A percentile compares a stretch with the other conserved stretches of the same genome.
phyloP scores from a whole-genome alignment of 1,140 invertebrate genomes.

The Drosophila albomicans region DNA sequence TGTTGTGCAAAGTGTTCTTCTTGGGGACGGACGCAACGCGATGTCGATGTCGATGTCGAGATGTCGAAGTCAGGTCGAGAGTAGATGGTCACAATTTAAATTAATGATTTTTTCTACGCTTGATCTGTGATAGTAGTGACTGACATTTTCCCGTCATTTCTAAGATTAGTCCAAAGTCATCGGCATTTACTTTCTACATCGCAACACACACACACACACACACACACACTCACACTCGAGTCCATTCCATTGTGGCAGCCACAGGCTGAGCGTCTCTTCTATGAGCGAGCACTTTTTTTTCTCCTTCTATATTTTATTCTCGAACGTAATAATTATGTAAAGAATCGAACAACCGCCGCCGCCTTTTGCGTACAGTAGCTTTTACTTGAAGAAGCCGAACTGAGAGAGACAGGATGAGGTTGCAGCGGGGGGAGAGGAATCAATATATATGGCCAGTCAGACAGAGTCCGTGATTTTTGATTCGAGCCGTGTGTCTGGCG shows the following conservation, averaged over 20 bases:
- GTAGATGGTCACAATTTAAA: slow-evolving; percentile 80
- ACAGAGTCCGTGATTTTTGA: slow-evolving; percentile 30
- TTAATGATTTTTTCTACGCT: slow-evolving; percentile 84
- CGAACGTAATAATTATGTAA: slow-evolving; percentile 78
- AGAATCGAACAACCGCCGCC: slow-evolving; percentile 45
- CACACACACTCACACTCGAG: slow-evolving; percentile 17
- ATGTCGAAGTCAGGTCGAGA: slow-evolving; percentile 42
- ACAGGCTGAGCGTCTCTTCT: slow-evolving; percentile 48
- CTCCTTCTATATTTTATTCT: not conserved
- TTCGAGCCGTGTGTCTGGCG: slow-evolving; percentile 56
- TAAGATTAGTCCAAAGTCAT: slow-evolving; percentile 79
- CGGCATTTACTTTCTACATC: slow-evolving; percentile 78
- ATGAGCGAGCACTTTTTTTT: slow-evolving; percentile 72
- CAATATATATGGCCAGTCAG: slow-evolving; percentile 48
- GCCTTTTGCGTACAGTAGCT: slow-evolving; percentile 56
- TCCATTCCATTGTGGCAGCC: slow-evolving; percentile 32
- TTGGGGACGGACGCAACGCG: slow-evolving; percentile 26
- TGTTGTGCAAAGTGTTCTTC: slow-evolving; percentile 49
- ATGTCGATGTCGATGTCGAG: slow-evolving; percentile 28
- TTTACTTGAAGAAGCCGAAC: slow-evolving; percentile 37
- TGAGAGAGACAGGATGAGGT: slow-evolving; percentile 7
- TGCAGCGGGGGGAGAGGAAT: slow-evolving; percentile 39
- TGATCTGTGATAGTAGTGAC: slow-evolving; percentile 83
- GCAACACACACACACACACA: slow-evolving; percentile 40
- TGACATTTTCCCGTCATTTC: slow-evolving; percentile 80